Evolutionary conservation across 2,113 vertebrate genomes (phyloP).

Genomic region (Calidris pugnax): DNA sequence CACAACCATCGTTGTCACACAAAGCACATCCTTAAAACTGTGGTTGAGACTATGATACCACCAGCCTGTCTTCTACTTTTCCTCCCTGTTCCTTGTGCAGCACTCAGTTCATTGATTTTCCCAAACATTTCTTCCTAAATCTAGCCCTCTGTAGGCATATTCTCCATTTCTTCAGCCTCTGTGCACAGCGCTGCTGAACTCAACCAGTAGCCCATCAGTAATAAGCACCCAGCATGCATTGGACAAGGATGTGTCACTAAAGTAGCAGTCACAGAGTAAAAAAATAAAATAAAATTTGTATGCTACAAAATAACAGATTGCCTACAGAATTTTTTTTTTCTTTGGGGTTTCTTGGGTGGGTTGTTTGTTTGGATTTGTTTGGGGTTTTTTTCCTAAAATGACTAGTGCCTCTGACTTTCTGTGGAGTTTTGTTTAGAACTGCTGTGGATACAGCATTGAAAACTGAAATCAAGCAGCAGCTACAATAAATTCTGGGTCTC

Average conservation of each 20-base stretch:
- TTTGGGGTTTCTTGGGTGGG: background rate
- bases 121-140: background rate
- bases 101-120: background rate
- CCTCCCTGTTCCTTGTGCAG: background rate
- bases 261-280: background rate
- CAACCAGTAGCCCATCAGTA: no score
- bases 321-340: background rate
- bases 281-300: background rate
- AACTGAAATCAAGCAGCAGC: background rate
- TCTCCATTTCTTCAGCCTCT: background rate
- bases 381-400: background rate
- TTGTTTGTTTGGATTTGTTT: background rate
- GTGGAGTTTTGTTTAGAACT: background rate
- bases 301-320: background rate
- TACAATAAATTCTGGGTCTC: background rate
- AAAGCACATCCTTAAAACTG: background rate
- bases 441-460: background rate
- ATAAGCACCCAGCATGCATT: background rate
- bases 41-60: background rate
- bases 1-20: background rate
- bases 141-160: background rate
- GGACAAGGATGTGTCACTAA: background rate
- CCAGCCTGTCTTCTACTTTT: background rate
- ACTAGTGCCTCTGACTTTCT: background rate
- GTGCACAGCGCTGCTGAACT: background rate